Evolutionary conservation across 2,888 invertebrate genomes (phyloP).

Genomic region (Mimumesa dahlbomi): DNA sequence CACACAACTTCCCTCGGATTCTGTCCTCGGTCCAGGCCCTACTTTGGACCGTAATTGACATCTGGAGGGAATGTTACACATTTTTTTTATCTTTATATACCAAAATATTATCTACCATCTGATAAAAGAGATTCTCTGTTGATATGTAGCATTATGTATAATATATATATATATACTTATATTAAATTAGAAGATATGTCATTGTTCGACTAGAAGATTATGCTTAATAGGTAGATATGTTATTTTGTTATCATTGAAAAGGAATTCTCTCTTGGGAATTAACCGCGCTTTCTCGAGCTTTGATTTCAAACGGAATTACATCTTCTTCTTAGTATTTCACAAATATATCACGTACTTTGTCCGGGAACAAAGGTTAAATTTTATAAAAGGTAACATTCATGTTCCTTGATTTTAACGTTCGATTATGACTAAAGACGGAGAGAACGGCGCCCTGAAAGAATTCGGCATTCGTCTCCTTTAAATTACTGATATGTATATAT

Average conservation of each 20-base stretch:
- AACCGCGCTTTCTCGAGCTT: no score
- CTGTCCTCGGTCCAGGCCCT: conserved; percentile 75
- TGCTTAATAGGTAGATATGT: conserved; percentile 59
- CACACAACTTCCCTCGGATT: conserved; percentile 62
- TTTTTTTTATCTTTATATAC: conserved; percentile 66
- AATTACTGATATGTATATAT: conserved; percentile 64
- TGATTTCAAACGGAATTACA: no score
- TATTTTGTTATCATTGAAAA: conserved; percentile 17
- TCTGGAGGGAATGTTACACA: conserved; percentile 64
- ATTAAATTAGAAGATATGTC: conserved; percentile 61
- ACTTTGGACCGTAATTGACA: conserved; percentile 74
- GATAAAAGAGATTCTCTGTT: conserved; percentile 70
- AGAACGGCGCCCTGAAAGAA: conserved; percentile 41
- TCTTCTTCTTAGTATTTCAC: no score
- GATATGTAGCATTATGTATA: conserved; percentile 55
- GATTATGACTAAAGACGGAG: conserved; percentile 7
- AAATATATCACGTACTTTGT: no score
- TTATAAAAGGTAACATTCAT: background rate
- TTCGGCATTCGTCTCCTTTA: conserved; percentile 38
- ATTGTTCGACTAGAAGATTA: conserved; percentile 64
- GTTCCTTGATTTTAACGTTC: background rate
- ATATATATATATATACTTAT: conserved; percentile 39
- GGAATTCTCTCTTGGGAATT: conserved; percentile 41
- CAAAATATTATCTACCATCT: conserved; percentile 76
- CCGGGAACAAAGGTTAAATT: no score